Evolutionary conservation across 2,888 invertebrate genomes (phyloP).

Genomic region (Crepidodera aurea): DNA sequence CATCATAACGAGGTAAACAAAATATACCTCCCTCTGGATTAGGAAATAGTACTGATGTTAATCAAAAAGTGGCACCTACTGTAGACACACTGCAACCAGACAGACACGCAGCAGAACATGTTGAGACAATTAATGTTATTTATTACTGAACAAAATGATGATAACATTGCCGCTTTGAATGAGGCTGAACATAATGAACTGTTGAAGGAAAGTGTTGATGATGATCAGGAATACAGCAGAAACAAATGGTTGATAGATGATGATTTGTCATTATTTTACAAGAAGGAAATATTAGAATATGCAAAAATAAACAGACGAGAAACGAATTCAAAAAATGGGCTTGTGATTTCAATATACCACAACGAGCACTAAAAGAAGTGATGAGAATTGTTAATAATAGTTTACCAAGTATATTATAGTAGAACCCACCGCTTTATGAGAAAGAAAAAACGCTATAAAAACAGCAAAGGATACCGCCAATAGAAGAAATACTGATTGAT

Average conservation of each 20-base stretch:
- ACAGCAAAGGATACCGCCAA: too few species aligned
- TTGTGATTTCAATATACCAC: slow-evolving; percentile 20
- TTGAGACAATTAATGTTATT: neutral
- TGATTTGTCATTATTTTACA: neutral
- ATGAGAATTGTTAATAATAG: too few species aligned
- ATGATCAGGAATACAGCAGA: slow-evolving; percentile 1
- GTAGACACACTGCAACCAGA: neutral
- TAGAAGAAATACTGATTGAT: too few species aligned
- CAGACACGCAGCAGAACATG: slow-evolving; percentile 1
- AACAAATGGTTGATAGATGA: slow-evolving; percentile 20
- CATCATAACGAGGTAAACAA: slow-evolving; percentile 1
- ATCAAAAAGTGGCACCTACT: neutral
- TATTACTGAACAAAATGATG: slow-evolving; percentile 1
- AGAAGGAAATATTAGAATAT: slow-evolving; percentile 8
- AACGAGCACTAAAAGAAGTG: slow-evolving; percentile 19
- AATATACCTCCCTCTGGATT: too few species aligned
- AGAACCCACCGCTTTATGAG: too few species aligned
- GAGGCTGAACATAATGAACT: neutral
- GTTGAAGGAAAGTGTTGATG: slow-evolving; percentile 4
- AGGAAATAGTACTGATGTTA: neutral
- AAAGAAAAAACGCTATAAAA: too few species aligned
- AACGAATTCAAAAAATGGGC: slow-evolving; percentile 12
- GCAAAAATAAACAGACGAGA: slow-evolving; percentile 15
- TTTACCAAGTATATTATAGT: too few species aligned
- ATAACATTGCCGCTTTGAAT: slow-evolving; percentile 3